Percentiles rank a stretch among this genome's conserved stretches.
Conservation (phyloP, 2,888 invertebrate genomes). For the Pseudolycoriella hygida region DNA sequence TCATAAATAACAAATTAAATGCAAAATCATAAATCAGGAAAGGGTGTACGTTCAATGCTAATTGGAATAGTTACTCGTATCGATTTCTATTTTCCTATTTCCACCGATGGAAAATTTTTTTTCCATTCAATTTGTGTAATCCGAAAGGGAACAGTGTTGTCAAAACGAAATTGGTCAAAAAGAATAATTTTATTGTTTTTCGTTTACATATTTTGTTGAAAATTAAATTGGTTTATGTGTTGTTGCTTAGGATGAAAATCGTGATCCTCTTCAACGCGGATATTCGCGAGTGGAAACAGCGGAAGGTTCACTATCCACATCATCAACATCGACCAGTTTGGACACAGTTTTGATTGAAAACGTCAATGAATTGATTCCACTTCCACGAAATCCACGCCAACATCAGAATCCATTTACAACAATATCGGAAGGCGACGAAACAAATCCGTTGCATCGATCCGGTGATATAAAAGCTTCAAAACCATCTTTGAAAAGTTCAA, state of each 20-base stretch:
- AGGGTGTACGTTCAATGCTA: no score
- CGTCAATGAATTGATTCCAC: slow-evolving; percentile 6
- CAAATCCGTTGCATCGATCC: slow-evolving; percentile 12
- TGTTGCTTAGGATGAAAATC: slow-evolving; percentile 12
- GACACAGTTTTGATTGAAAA: slow-evolving; percentile 26
- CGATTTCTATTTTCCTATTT: no score
- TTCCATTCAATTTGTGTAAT: no score
- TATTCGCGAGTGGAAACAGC: slow-evolving; percentile 24
- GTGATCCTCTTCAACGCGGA: slow-evolving; percentile 18
- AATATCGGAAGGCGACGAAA: slow-evolving; percentile 8
- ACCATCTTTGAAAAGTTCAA: slow-evolving; percentile 24
- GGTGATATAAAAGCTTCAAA: slow-evolving; percentile 7
- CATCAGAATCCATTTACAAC: slow-evolving; percentile 7
- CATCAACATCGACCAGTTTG: slow-evolving; percentile 42
- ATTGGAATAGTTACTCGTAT: no score
- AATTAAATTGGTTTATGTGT: no score
- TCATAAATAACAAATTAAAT: no score
- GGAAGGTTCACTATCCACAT: slow-evolving; percentile 34
- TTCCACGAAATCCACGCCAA: slow-evolving; percentile 7
- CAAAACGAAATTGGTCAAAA: no score
- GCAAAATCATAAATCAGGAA: no score
- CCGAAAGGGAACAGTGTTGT: no score
- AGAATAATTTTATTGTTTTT: no score
- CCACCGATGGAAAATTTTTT: no score
- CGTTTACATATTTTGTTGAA: no score